phyloP scores from a whole-genome alignment of 2,113 vertebrate genomes.

The Hipposideros armiger region DNA sequence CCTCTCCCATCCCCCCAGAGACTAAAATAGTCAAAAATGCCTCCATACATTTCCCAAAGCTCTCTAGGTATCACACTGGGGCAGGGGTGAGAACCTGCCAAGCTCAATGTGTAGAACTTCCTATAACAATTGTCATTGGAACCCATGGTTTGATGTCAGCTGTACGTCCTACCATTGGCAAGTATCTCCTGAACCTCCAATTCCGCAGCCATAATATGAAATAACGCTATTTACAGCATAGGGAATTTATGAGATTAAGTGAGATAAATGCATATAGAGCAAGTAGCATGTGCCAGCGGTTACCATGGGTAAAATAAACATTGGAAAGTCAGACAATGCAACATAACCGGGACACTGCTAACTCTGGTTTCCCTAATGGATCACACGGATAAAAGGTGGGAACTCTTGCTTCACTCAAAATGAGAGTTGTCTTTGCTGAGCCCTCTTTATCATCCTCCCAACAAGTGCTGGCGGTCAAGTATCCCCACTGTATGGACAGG shows the following conservation, averaged over 20 bases:
- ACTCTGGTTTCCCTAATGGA: background rate
- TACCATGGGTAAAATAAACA: background rate
- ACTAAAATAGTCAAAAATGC: background rate
- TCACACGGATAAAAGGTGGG: background rate
- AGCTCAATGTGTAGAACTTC: background rate
- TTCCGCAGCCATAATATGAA: background rate
- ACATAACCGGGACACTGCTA: background rate
- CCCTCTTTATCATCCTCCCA: background rate
- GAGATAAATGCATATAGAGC: background rate
- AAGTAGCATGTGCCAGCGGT: background rate
- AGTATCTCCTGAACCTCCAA: background rate
- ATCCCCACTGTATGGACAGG: background rate
- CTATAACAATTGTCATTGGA: background rate
- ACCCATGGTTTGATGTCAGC: background rate
- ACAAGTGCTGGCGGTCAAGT: background rate
- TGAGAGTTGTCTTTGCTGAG: background rate
- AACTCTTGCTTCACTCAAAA: background rate
- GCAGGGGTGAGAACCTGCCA: background rate
- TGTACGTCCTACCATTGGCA: background rate
- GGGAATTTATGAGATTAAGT: background rate
- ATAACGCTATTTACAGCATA: background rate
- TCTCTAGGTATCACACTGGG: too few species aligned
- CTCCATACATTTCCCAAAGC: background rate
- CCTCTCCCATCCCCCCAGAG: background rate
- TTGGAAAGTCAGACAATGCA: background rate